phyloP scores from a whole-genome alignment of 2,113 vertebrate species.

The Eudyptes chrysolophus region DNA sequence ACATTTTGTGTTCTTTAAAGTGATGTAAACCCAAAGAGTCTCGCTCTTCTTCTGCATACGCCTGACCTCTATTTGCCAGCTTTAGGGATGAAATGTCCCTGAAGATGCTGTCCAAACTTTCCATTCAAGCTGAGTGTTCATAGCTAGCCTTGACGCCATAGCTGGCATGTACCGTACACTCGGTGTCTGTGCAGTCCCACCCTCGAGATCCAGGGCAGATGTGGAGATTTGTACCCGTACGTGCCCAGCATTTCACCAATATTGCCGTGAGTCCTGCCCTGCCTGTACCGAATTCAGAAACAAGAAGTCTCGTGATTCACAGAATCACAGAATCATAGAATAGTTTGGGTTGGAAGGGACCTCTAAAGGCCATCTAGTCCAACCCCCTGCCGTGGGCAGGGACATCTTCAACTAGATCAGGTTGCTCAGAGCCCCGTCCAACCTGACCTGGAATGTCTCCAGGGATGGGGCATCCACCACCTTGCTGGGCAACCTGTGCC shows the following conservation, averaged over 20 bases:
- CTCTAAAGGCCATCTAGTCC: too few species aligned
- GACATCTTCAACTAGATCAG: too few species aligned
- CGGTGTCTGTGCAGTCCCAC: neutral
- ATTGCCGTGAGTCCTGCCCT: neutral
- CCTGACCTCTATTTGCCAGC: neutral
- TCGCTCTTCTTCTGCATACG: neutral
- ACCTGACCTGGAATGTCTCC: too few species aligned
- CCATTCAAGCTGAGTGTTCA: rapidly evolving
- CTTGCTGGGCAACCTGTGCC: too few species aligned
- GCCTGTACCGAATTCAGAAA: neutral
- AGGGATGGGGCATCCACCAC: too few species aligned
- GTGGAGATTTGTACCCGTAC: neutral
- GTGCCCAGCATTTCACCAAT: neutral
- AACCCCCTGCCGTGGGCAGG: too few species aligned
- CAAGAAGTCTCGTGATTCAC: neutral
- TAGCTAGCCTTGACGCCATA: neutral
- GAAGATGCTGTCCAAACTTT: neutral
- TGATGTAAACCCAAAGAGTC: neutral
- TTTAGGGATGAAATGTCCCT: neutral
- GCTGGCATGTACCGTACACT: rapidly evolving
- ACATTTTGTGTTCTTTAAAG: neutral
- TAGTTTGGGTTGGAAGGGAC: too few species aligned
- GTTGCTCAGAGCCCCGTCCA: too few species aligned
- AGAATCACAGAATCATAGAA: too few species aligned
- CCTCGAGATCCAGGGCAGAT: neutral